These are phyloP conservation scores for Coelopa frigida DNA, from an alignment of 1,140 invertebrate genomes.

Conservation along the genomic window DNA sequence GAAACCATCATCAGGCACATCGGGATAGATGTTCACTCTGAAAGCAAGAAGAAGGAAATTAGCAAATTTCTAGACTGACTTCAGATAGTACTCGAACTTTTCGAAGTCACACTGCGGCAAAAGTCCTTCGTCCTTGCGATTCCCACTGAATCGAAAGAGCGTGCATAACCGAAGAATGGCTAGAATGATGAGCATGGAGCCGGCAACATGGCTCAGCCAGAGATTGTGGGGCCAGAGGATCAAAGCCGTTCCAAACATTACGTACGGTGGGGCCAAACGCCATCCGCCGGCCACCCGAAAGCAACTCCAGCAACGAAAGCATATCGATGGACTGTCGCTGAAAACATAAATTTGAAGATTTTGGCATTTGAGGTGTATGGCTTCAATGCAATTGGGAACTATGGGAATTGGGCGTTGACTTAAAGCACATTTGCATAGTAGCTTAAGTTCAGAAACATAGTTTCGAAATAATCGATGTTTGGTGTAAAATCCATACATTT, in stretches of 20 bases:
- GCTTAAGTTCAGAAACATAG: no score
- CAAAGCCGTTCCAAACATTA: conserved; percentile 29
- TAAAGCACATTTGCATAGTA: no score
- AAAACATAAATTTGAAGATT: conserved; percentile 17
- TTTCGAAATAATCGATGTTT: no score
- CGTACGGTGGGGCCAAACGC: conserved; percentile 33
- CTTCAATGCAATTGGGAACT: no score
- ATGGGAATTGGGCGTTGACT: no score
- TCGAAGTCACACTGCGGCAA: conserved; percentile 41
- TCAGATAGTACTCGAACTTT: conserved; percentile 18
- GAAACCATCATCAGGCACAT: conserved; percentile 27
- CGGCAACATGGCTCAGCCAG: conserved; percentile 41
- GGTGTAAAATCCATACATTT: no score
- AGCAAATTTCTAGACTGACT: conserved; percentile 1
- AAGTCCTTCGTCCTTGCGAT: conserved; percentile 31
- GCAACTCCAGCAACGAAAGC: conserved; percentile 28
- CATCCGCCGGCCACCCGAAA: conserved; percentile 25
- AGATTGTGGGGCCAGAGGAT: conserved; percentile 40
- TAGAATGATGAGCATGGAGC: conserved; percentile 31
- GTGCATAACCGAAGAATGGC: conserved; percentile 31
- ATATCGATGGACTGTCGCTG: conserved; percentile 31
- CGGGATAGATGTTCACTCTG: conserved; percentile 32
- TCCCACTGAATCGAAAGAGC: conserved; percentile 22
- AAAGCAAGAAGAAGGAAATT: conserved; percentile 13
- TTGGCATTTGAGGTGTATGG: no score